A percentile compares a stretch with the other conserved stretches of the same genome.
phyloP scores from a whole-genome alignment of 2,113 vertebrate species.

The Ginglymostoma cirratum region DNA sequence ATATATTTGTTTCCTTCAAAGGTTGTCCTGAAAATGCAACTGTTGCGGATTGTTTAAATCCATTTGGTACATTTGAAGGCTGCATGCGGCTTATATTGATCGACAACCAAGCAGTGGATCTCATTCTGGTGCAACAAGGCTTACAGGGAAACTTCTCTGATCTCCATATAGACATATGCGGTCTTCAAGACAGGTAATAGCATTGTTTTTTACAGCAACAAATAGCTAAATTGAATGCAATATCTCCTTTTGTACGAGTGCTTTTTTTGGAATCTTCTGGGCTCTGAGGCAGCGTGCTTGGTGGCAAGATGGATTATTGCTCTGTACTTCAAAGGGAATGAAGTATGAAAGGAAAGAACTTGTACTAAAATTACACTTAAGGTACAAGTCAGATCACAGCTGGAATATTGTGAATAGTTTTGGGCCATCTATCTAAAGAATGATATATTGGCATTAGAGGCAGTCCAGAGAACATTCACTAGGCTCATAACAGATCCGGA shows the following conservation, averaged over 20 bases:
- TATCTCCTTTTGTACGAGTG: not conserved
- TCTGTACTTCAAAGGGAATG: too few relatives aligned
- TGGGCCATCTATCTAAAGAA: too few relatives aligned
- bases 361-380: too few relatives aligned
- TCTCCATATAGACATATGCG: slow-evolving; percentile 88
- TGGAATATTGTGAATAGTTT: too few relatives aligned
- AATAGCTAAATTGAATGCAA: not conserved
- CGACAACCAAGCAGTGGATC: slow-evolving; percentile 84
- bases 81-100: slow-evolving; percentile 89
- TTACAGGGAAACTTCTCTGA: slow-evolving; percentile 83
- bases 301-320: too few relatives aligned
- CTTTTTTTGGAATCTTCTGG: not conserved
- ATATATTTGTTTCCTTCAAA: slow-evolving; percentile 51
- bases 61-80: slow-evolving; percentile 82
- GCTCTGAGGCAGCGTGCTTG: too few relatives aligned
- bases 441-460: too few relatives aligned
- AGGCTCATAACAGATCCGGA: too few relatives aligned
- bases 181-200: slow-evolving; percentile 93
- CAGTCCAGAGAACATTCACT: too few relatives aligned
- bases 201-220: slow-evolving; percentile 41
- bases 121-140: slow-evolving; percentile 82
- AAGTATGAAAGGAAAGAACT: too few relatives aligned
- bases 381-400: too few relatives aligned
- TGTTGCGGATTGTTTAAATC: slow-evolving; percentile 68
- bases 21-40: slow-evolving; percentile 70